phyloP scores from a whole-genome alignment of 1,140 invertebrate species.

The Plodia interpunctella region DNA sequence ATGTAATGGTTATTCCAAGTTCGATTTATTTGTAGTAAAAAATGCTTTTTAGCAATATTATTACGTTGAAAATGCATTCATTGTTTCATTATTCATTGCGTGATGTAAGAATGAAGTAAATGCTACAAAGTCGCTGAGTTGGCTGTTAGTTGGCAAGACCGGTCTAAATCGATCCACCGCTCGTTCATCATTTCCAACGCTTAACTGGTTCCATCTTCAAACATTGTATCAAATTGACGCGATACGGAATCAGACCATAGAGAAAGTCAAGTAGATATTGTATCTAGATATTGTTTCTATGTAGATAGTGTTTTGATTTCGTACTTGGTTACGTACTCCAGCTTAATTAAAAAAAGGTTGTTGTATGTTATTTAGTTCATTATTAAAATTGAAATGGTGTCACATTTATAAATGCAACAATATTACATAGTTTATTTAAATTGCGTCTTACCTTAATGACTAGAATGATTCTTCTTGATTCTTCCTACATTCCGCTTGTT shows the following conservation, averaged over 20 bases:
- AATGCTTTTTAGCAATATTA: too few relatives aligned
- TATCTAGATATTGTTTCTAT: too few relatives aligned
- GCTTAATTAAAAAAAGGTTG: too few relatives aligned
- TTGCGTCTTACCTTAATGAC: too few relatives aligned
- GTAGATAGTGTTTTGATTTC: too few relatives aligned
- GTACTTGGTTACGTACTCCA: too few relatives aligned
- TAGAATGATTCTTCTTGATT: too few relatives aligned
- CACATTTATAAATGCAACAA: too few relatives aligned
- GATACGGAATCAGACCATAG: conserved; percentile 59
- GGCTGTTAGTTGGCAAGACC: conserved; percentile 31
- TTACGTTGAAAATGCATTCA: neutral
- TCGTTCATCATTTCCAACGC: conserved; percentile 42
- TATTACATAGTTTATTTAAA: too few relatives aligned
- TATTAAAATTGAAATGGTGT: too few relatives aligned
- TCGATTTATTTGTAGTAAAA: conserved; percentile 30
- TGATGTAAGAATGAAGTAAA: conserved; percentile 24
- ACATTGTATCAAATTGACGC: conserved; percentile 52
- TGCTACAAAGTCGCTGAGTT: conserved; percentile 26
- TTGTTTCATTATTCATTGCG: conserved; percentile 14
- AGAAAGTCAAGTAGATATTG: conserved; percentile 69
- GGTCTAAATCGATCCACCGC: conserved; percentile 59
- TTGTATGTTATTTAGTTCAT: too few relatives aligned
- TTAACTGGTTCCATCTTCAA: conserved; percentile 48
- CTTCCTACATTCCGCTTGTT: too few relatives aligned
- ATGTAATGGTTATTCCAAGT: conserved; percentile 13